Evolutionary conservation across 2,113 vertebrate species (phyloP).

Genomic region (Mastomys coucha): DNA sequence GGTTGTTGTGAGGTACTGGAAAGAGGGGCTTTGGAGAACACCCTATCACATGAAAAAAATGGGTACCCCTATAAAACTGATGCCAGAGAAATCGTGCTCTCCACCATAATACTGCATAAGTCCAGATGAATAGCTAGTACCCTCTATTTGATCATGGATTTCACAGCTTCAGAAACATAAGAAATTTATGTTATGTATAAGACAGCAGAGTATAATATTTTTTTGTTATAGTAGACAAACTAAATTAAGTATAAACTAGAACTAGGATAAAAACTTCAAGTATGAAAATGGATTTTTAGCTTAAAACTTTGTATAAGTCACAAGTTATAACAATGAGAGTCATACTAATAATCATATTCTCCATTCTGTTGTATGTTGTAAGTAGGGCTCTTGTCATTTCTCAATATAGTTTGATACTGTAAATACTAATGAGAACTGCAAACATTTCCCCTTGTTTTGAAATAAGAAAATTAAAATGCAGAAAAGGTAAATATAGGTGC

Average conservation of each 20-base stretch:
- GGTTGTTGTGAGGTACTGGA: too few relatives aligned
- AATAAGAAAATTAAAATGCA: not conserved
- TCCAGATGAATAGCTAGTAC: not conserved
- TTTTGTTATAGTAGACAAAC: not conserved
- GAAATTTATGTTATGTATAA: too few relatives aligned
- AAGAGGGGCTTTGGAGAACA: not conserved
- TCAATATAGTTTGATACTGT: not conserved
- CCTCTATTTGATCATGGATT: not conserved
- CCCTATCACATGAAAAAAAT: not conserved
- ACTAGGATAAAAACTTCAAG: not conserved
- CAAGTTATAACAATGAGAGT: not conserved
- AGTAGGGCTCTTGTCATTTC: not conserved
- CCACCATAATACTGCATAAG: not conserved
- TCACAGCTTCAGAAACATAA: not conserved
- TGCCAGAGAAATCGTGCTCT: not conserved
- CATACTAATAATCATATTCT: not conserved
- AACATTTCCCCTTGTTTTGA: not conserved
- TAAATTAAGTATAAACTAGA: not conserved
- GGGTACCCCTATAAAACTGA: too few relatives aligned
- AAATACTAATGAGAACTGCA: not conserved
- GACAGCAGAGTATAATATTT: not conserved
- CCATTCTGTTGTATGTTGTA: not conserved
- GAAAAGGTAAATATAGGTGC: not conserved
- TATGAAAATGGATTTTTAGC: not conserved
- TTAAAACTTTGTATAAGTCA: not conserved